Evolutionary conservation across 2,113 vertebrate genomes (phyloP), one percentile per base, ranked within the genome.

Genomic region (Pungitius pungitius): DNA sequence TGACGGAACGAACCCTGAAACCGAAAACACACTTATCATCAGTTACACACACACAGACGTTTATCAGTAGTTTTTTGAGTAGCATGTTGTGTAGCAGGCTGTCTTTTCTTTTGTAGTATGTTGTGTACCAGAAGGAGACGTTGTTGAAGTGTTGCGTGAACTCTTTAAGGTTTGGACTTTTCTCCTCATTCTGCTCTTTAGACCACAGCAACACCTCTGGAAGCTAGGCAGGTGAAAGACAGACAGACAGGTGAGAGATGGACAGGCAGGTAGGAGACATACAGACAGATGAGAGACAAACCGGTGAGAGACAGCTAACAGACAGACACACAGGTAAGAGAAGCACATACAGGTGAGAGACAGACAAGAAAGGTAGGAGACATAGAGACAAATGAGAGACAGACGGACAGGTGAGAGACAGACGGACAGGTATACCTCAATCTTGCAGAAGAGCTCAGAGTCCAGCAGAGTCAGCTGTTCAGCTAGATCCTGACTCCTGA

Each of bases 121-220:
- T 4, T n/a, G 56, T 61, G 92, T 91, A 98, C 97, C 97, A 99
- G 91, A 97, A 99, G 61, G 96, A 97, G 93, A 99, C 97, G 89
- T 95, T 99, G 93, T 99, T 99, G 94, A 99, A 99, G 92, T 99
- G 97, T 89, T 98, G 96, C 1, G 97, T 99, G 91, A 99, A 99
- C 91, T 95, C 95, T 0, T 96, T 99, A 87, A 99, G 81, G 85
- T 99, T 97, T 24, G 96, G 96, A 80, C 96, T 98, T 83, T 96
- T 97, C 91, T 99, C 97, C 84, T 99, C 97, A 17, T 97, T 99
- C 92, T 99, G 97, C 76, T 99, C 97, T 80, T 98, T 98, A 0
- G 97, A 96, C 97, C 97, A 99, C 39, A 99, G 92, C 81, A 99
- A 80, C 63, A 98, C 96, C 90, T 99, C 96, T 5, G 96, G 96